These are phyloP conservation scores for Ctenosaura bakeri DNA, from an alignment of 2,797 vertebrate genomes.

Conservation along the genomic window DNA sequence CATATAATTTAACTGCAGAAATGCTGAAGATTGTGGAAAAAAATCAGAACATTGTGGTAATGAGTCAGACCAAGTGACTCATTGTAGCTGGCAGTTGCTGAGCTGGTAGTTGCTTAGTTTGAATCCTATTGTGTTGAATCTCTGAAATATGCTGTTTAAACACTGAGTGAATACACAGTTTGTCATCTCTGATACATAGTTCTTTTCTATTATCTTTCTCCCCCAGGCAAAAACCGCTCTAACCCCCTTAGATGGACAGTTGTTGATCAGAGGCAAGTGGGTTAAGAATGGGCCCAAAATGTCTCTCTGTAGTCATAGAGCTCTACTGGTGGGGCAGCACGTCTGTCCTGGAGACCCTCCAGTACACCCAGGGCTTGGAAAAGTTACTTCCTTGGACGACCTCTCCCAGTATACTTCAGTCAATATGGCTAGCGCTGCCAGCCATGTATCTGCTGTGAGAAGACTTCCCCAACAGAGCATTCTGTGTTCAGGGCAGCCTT, in stretches of 20 bases:
- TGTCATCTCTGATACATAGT: conserved; percentile 51
- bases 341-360: neutral
- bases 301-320: neutral
- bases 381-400: neutral
- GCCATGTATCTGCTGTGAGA: neutral
- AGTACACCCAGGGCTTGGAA: too few species aligned
- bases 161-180: conserved; percentile 47
- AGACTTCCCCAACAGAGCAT: neutral
- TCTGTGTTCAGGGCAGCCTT: neutral
- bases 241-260: neutral
- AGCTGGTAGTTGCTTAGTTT: conserved; percentile 55
- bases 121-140: conserved; percentile 49
- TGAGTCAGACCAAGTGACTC: conserved; percentile 56
- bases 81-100: conserved; percentile 45
- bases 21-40: conserved; percentile 36
- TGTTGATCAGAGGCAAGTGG: too few species aligned
- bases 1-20: conserved; percentile 39
- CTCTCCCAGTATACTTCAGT: neutral
- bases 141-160: conserved; percentile 60
- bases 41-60: conserved; percentile 40
- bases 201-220: neutral
- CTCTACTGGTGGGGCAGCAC: neutral
- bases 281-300: too few species aligned
- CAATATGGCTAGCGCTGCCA: neutral
- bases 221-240: neutral